phyloP scores from a whole-genome alignment of 92 coral and sea anemone species.

The Actinernus sp. region DNA sequence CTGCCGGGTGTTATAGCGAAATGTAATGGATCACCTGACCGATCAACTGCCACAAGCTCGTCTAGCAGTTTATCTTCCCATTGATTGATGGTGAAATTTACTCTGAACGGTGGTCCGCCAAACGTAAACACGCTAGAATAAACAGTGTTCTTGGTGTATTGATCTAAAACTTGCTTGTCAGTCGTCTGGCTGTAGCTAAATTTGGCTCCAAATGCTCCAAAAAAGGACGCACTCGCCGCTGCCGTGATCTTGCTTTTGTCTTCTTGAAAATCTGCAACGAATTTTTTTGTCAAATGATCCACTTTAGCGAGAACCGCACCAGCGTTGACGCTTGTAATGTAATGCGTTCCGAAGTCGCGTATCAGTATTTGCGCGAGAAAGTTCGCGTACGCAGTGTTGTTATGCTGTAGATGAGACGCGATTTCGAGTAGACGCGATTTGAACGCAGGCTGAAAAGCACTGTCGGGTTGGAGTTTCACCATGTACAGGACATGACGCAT shows the following conservation, averaged over 20 bases:
- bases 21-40: slow-evolving; percentile 85
- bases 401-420: slow-evolving; percentile 86
- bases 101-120: slow-evolving; percentile 90
- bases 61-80: slow-evolving; percentile 82
- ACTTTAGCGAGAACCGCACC: slow-evolving; percentile 91
- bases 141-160: slow-evolving; percentile 63
- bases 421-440: slow-evolving; percentile 87
- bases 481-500: slow-evolving; percentile 76
- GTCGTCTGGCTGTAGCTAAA: slow-evolving; percentile 50
- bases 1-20: slow-evolving; percentile 74
- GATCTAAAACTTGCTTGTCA: slow-evolving; percentile 48
- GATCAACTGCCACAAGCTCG: slow-evolving; percentile 82
- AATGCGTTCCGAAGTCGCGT: slow-evolving; percentile 96
- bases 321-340: slow-evolving; percentile 84
- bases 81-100: slow-evolving; percentile 68
- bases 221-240: slow-evolving; percentile 90
- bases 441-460: slow-evolving; percentile 79
- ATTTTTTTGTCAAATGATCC: slow-evolving; percentile 65
- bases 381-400: slow-evolving; percentile 85
- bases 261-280: slow-evolving; percentile 37
- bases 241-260: slow-evolving; percentile 79
- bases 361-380: slow-evolving; percentile 79
- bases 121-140: slow-evolving; percentile 70
- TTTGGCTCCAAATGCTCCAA: slow-evolving; percentile 65
- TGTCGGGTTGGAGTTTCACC: slow-evolving; percentile 74